A percentile compares a stretch with the other conserved stretches of the same genome.
Conservation (phyloP, 1,140 invertebrate genomes). For the Physella acuta region DNA sequence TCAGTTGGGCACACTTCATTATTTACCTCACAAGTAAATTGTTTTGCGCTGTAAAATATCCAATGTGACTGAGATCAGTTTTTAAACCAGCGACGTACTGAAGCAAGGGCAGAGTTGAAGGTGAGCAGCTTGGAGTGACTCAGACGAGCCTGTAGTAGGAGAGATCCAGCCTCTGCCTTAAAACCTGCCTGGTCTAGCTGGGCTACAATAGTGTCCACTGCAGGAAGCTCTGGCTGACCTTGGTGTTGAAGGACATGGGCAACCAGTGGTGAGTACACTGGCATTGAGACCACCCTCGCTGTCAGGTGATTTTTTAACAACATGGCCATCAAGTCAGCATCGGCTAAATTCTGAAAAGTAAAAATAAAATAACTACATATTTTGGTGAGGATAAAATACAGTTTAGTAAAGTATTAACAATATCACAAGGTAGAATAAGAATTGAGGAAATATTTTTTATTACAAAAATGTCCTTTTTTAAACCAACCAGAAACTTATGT, state of each 20-base stretch:
- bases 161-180: slow-evolving; percentile 43
- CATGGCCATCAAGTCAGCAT: slow-evolving; percentile 30
- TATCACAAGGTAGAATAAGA: too few relatives aligned
- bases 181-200: slow-evolving; percentile 37
- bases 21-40: too few relatives aligned
- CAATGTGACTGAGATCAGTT: too few relatives aligned
- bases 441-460: too few relatives aligned
- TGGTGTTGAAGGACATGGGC: slow-evolving; percentile 34
- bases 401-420: too few relatives aligned
- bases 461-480: too few relatives aligned
- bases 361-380: slow-evolving; percentile 1
- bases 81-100: slow-evolving; percentile 37
- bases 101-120: slow-evolving; percentile 36
- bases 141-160: slow-evolving; percentile 34
- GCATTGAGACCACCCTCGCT: slow-evolving; percentile 29
- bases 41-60: too few relatives aligned
- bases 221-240: slow-evolving; percentile 29
- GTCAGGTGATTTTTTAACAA: slow-evolving; percentile 34
- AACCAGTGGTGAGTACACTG: slow-evolving; percentile 32
- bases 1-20: too few relatives aligned
- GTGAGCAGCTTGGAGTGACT: slow-evolving; percentile 41
- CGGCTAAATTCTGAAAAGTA: slow-evolving; percentile 16
- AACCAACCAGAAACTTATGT: too few relatives aligned
- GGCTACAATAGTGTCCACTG: slow-evolving; percentile 28
- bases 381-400: background rate